These are phyloP conservation scores for Loris lydekkerianus DNA, from an alignment of 2,797 vertebrate genomes.

Conservation along the genomic window DNA sequence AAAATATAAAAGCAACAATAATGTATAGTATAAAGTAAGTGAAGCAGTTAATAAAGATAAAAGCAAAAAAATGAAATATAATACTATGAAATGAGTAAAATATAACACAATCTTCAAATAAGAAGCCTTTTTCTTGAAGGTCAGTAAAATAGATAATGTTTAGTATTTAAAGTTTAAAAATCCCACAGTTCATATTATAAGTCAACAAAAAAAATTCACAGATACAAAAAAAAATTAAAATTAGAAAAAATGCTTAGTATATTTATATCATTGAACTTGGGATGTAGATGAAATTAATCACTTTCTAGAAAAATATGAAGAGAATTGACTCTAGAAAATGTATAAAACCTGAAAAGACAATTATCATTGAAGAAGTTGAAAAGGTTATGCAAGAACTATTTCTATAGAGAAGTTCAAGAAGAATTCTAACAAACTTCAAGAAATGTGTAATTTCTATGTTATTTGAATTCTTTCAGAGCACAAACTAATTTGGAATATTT, in stretches of 20 bases:
- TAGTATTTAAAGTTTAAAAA: background rate
- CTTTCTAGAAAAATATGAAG: background rate
- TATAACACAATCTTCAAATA: background rate
- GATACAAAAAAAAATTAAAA: background rate
- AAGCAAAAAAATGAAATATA: constrained; percentile 42
- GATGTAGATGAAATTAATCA: background rate
- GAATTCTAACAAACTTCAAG: background rate
- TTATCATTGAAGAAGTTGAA: background rate
- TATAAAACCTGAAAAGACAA: background rate
- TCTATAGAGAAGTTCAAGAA: background rate
- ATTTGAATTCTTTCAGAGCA: background rate
- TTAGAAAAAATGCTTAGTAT: background rate
- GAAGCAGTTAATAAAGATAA: background rate
- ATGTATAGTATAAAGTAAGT: background rate
- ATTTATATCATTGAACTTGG: background rate
- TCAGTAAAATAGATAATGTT: background rate
- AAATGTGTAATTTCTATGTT: background rate
- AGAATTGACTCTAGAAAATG: background rate
- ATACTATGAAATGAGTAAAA: constrained; percentile 18
- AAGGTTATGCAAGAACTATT: background rate
- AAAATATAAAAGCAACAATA: background rate
- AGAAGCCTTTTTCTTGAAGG: background rate
- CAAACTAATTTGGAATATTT: background rate
- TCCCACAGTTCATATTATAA: background rate
- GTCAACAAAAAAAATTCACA: background rate